These are phyloP conservation scores for Lagorchestes hirsutus DNA, from an alignment of 2,797 vertebrate genomes.

Conservation along the genomic window DNA sequence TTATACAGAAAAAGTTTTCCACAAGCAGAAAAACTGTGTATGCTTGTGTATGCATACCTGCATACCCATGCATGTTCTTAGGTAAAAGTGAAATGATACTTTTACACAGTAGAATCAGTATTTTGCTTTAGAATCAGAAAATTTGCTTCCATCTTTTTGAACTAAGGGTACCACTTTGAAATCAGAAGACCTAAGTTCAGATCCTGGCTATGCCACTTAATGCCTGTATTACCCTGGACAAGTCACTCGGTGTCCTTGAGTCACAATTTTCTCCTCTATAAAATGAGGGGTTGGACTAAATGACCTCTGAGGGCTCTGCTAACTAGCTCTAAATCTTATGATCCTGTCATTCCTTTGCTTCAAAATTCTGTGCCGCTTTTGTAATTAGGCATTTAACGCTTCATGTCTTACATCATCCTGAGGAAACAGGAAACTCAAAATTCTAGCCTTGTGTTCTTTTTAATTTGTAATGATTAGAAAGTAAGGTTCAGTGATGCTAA, in stretches of 20 bases:
- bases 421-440: not conserved
- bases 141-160: constrained; percentile 52
- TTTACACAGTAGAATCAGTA: not conserved
- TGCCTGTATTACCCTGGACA: not conserved
- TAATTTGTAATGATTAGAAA: not conserved
- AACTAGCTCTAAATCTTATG: not conserved
- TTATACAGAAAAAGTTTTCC: constrained; percentile 7
- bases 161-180: constrained; percentile 14
- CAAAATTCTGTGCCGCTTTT: not conserved
- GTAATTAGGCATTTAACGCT: not conserved
- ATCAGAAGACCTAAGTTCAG: not conserved
- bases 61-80: not conserved
- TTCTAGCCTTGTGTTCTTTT: not conserved
- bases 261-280: not conserved
- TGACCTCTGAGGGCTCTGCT: not conserved
- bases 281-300: not conserved
- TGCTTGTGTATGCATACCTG: too few species aligned
- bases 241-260: not conserved
- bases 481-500: not conserved
- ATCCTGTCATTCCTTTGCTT: not conserved
- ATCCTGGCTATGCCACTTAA: too few species aligned
- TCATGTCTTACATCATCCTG: not conserved
- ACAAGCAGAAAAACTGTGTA: too few species aligned
- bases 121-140: not conserved
- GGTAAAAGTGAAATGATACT: constrained; percentile 1